Evolutionary conservation across 1,140 invertebrate species (phyloP), one percentile per base, ranked within the genome.

Genomic region (Mya arenaria): DNA sequence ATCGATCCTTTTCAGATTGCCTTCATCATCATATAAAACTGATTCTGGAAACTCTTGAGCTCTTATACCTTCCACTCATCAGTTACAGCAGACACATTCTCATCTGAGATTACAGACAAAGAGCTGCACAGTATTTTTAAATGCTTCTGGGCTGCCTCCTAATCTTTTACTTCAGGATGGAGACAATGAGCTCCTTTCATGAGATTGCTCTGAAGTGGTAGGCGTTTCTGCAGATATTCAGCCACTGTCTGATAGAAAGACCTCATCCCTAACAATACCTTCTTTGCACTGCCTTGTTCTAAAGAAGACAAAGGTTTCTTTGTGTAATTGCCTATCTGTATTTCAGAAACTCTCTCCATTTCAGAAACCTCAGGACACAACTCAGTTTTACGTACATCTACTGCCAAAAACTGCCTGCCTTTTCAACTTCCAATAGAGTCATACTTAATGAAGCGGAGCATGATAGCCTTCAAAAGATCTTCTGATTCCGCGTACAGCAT

Each of bases 41-140:
- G n/a, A n/a, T n/a, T n/a, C n/a, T n/a, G n/a, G n/a, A 56, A n/a
- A n/a, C n/a, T n/a, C n/a, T n/a, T n/a, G n/a, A n/a, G n/a, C n/a
- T n/a, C n/a, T n/a, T 81, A 84, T 25, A 84, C 37, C 55, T 84
- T 84, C 72, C 82, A 86, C 66, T 85, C 81, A 65, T 79, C 68
- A 10, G 58, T 84, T 10, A 81, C 44, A 17, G 19, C 34, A 10
- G 66, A 41, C 34, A 68, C 37, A 55, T 73, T 39, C 39, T 8
- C 39, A 52, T 30, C 66, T 25, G 15, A 23, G 39, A 72, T 52
- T 28, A 13, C 34, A 8, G 68, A 44, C 44, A 72, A 44, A n/a
- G 68, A 19, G 23, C 15, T 52, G 41, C 41, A 13, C 41, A 72
- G 23, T 52, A 5, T 30, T 41, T 30, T 30, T 4, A 72, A 25